Base-by-base conservation (phyloP, 2,888 invertebrate species). In the Lithophane leautieri region DNA sequence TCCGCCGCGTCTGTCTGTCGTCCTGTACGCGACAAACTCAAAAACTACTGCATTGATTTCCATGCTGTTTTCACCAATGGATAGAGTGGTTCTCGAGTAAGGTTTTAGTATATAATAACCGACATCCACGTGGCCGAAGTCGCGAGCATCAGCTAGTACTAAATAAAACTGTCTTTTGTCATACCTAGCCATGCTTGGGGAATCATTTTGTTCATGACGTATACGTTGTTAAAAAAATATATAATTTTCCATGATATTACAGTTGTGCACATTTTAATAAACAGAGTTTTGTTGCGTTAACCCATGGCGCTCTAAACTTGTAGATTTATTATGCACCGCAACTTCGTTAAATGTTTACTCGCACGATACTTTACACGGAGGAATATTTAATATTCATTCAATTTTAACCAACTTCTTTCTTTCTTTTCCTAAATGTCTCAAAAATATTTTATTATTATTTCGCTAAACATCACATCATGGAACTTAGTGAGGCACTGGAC, bases 401-500 rank as follows among this genome's bases (percentile, higher is more conserved):
- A 44, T 72, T 79, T 52, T 2, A 72, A 72, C 22, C 7, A 75
- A 42, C 60, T 61, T 44, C 40, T 8, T 7, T 58, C 14, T 16
- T 42, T 12, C n/a, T 77, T 42, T 40, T 34, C 16, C 3, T 8
- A 25, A 0, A 25, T 34, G 0, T 0, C 16, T 28, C 6, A 6
- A n/a, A 40, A 52, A 25, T 16, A 16, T 34, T 61, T 58, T 60
- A 25, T 70, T 66, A 28, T 44, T 65, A 50, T 67, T 67, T 74
- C 62, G 58, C 71, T 56, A 67, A 72, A 78, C 66, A 77, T 76
- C 75, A 84, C 71, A 73, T 79, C 78, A 44, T 11, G 81, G 81
- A 79, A 74, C 78, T 82, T 82, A 84, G 79, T 74, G 80, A 85
- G 77, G 63, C 78, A 66, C 73, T 81, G 81, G 88, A 87, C 82